Percentiles rank a stretch among this genome's conserved stretches.
Conservation (phyloP, 1,140 invertebrate genomes). For the Macrosteles quadrilineatus region DNA sequence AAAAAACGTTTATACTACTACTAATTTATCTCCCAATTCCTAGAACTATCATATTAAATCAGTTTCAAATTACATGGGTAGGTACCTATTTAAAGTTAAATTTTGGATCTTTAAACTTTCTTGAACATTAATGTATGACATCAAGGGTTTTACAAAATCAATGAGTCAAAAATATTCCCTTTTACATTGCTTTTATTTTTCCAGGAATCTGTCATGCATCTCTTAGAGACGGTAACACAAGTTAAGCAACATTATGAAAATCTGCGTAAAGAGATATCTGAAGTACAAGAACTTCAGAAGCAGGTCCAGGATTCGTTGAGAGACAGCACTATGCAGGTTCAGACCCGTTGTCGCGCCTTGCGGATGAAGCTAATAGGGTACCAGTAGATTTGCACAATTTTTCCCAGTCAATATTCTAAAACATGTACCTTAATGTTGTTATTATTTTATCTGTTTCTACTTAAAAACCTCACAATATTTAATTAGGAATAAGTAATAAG, state of each 20-base stretch:
- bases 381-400: background rate
- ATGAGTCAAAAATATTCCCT: too few relatives aligned
- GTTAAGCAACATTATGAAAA: slow-evolving; percentile 18
- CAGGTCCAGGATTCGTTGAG: slow-evolving; percentile 11
- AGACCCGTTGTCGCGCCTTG: background rate
- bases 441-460: background rate
- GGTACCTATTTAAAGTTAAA: too few relatives aligned
- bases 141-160: too few relatives aligned
- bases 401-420: slow-evolving; percentile 22
- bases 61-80: too few relatives aligned
- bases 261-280: slow-evolving; percentile 7
- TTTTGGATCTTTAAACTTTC: too few relatives aligned
- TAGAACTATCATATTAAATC: too few relatives aligned
- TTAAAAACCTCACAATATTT: too few relatives aligned
- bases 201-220: slow-evolving; percentile 8
- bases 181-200: background rate
- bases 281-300: slow-evolving; percentile 14
- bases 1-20: too few relatives aligned
- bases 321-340: slow-evolving; percentile 1
- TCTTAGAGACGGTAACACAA: slow-evolving; percentile 13
- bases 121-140: too few relatives aligned
- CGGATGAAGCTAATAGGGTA: slow-evolving; percentile 6
- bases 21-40: too few relatives aligned
- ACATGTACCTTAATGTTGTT: slow-evolving; percentile 10
- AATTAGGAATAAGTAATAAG: too few relatives aligned